Base-by-base conservation (phyloP, 2,113 vertebrate genomes). In the Rhabdomys dilectus region DNA sequence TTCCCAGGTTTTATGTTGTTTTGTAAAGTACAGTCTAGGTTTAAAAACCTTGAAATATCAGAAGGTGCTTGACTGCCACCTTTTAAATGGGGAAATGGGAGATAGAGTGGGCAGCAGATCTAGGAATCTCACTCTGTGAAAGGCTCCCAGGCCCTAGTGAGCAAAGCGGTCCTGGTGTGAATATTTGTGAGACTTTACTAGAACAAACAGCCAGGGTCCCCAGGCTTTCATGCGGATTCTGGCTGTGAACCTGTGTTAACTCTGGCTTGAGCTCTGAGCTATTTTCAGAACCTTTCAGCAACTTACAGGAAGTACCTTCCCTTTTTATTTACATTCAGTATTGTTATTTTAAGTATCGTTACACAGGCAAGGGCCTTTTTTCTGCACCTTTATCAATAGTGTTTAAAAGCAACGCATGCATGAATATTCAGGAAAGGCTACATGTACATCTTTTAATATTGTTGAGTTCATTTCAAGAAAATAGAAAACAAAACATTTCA, bases 151-250 rank as follows among this genome's bases (percentile, higher is more conserved):
- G 82, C 60, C 97, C 98, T 93, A 91, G 87, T 53, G 13, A 36
- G 90, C 88, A 96, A 97, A 97, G 88, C 77, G 26, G 24, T 92
- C 81, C 36, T 60, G 80, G n/a, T 97, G 89, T 96, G 97, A 94
- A 90, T 97, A 97, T 98, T 98, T 98, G 95, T 53, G 95, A 88
- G 96, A 85, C 96, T 98, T 98, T 98, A 97, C 96, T 97, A 97
- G 96, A 94, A 91, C 81, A 94, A 98, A 98, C 96, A 98, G 93
- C 51, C 92, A 21, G 96, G 97, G 96, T 96, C 97, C 95, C 97
- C 94, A 96, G 84, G 96, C 94, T 98, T 98, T 98, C 97, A 98
- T 98, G 98, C 97, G 98, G 98, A 98, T 93, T 97, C 89, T 98
- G 97, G 96, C 97, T 96, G 77, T 89, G 87, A 68, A 94, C 92